These are phyloP conservation scores for Nycticryphes semicollaris DNA, from an alignment of 2,113 vertebrate genomes.

Conservation along the genomic window DNA sequence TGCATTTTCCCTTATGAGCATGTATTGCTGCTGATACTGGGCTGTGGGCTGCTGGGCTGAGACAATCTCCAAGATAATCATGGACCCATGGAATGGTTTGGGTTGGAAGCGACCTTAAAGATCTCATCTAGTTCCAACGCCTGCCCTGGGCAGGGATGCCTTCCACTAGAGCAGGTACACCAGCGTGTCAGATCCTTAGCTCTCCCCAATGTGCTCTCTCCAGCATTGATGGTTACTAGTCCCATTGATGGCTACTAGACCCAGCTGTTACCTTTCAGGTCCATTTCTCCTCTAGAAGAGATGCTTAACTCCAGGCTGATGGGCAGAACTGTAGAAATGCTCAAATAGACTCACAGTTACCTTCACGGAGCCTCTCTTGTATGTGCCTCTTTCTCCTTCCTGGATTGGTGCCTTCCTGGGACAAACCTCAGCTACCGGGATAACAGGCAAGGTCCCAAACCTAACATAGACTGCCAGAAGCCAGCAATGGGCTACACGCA, in stretches of 20 bases:
- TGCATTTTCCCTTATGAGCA: not conserved
- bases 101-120: not conserved
- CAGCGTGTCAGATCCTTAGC: not conserved
- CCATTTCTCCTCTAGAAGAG: not conserved
- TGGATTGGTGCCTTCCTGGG: not conserved
- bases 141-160: not conserved
- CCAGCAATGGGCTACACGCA: rapidly evolving
- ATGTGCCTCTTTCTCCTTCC: not conserved
- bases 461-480: not conserved
- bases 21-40: not conserved
- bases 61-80: not conserved
- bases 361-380: not conserved
- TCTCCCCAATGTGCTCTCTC: not conserved
- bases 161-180: not conserved
- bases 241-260: no score
- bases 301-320: not conserved
- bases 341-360: not conserved
- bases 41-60: not conserved
- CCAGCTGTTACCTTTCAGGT: not conserved
- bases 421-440: not conserved
- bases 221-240: not conserved
- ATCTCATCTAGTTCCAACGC: not conserved
- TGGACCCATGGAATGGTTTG: not conserved
- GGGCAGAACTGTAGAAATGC: not conserved
- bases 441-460: not conserved